Conservation (phyloP, 2,888 invertebrate species). For the Melieria crassipennis region DNA sequence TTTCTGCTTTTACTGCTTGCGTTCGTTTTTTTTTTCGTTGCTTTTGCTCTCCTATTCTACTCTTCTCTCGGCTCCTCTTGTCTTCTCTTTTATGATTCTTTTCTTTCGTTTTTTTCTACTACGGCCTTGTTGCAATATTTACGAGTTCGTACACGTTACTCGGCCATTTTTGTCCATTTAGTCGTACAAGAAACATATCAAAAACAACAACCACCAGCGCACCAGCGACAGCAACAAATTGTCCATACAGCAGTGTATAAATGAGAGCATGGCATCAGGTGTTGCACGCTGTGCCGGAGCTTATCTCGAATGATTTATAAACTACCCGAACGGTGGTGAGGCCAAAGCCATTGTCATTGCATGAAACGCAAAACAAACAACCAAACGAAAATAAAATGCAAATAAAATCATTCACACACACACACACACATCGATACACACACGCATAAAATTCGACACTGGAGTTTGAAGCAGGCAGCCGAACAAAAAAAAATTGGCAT, state of each 20-base stretch:
- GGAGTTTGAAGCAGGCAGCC: no score
- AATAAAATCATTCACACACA: background rate
- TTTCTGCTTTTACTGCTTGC: no score
- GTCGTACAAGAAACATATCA: conserved; percentile 22
- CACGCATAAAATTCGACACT: no score
- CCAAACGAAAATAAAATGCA: background rate
- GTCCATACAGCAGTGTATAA: conserved; percentile 42
- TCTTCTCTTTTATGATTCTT: conserved; percentile 44
- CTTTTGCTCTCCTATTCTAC: conserved; percentile 34
- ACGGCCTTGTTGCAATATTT: background rate
- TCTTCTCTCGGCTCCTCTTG: conserved; percentile 21
- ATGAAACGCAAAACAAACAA: conserved; percentile 55
- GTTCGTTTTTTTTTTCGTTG: no score
- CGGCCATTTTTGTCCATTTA: conserved; percentile 21
- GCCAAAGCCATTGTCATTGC: conserved; percentile 63
- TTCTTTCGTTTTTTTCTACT: conserved; percentile 43
- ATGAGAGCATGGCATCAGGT: conserved; percentile 55
- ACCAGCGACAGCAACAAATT: conserved; percentile 27
- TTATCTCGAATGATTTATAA: conserved; percentile 64
- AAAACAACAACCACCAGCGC: conserved; percentile 15
- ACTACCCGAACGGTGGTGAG: conserved; percentile 60
- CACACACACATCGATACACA: background rate
- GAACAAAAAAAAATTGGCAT: no score
- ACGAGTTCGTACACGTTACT: background rate
- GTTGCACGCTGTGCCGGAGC: conserved; percentile 62